Base-by-base conservation (phyloP, 2,797 vertebrate species). In the Neosilurus hyrtlii region DNA sequence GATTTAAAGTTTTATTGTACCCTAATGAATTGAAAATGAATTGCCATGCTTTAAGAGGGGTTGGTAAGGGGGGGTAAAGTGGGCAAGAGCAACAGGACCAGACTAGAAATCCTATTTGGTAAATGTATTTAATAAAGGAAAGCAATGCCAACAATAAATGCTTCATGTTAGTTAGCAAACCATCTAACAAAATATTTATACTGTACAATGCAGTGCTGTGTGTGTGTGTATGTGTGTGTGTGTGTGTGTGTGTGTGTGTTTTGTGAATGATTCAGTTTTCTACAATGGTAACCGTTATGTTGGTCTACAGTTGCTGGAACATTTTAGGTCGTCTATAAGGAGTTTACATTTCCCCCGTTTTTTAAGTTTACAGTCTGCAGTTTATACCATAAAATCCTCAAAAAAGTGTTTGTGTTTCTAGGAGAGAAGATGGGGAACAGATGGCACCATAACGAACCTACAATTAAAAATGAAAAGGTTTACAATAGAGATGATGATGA, bases 201-300 rank as follows among this genome's bases (percentile, higher is more conserved):
- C 20, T n/a, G 9, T 0, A 62, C 30, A 61, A 61, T 61, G 2
- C 30, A 30, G 30, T 30, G 30, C 30, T 30, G 30, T 30, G 30
- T 30, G 30, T 30, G 30, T 30, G 30, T 30, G 30, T 30, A 2
- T 30, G 30, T 30, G 30, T 30, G 30, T 30, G 30, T 30, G 74
- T n/a, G 52, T 61, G 74, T 59, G 59, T 59, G 22, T 76, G 22
- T 37, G 11, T 59, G 56, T 43, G 61, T 62, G 49, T 62, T 9
- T 77, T 24, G 57, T 49, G 57, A 49, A 62, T 49, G 35, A 77
- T 77, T 77, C 75, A 62, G 74, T 61, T 76, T 61, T 56, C 37
- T 71, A 22, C 37, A 26, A 51, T 52, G 37, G 68, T 72, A 81
- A 71, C 22, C 1, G 9, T 22, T 20, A 1, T 59, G 30, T 57